Evolutionary conservation across 2,797 vertebrate species (phyloP).

Genomic region (Lagodon rhomboides): DNA sequence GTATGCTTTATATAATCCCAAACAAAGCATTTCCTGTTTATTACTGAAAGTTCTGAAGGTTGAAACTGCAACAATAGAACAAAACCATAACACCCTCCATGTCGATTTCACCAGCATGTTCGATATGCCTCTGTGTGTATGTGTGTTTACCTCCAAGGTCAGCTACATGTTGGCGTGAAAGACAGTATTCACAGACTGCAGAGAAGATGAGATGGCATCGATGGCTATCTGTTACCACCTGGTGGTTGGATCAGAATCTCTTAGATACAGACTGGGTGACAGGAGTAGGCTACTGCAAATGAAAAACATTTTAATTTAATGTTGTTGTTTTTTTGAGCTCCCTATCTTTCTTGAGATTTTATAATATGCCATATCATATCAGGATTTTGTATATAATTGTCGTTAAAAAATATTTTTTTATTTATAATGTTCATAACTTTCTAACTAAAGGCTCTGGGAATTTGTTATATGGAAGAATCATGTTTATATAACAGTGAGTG

Average conservation of each 20-base stretch:
- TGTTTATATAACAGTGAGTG: background rate
- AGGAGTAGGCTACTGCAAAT: no score
- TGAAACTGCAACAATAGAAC: background rate
- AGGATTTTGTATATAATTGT: no score
- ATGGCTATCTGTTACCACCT: constrained; percentile 4
- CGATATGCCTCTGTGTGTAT: background rate
- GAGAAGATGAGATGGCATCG: background rate
- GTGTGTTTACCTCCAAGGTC: background rate
- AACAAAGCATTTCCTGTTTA: no score
- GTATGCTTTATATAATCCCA: no score
- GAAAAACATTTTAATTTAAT: background rate
- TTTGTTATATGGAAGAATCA: background rate
- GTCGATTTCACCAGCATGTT: background rate
- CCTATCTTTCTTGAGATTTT: background rate
- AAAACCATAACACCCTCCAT: background rate
- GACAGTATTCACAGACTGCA: background rate
- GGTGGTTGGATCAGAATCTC: background rate
- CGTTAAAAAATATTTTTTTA: no score
- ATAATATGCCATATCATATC: background rate
- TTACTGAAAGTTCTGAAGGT: no score
- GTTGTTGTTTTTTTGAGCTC: no score
- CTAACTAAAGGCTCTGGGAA: background rate
- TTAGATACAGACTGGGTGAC: background rate
- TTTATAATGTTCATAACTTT: background rate
- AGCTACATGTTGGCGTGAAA: background rate